Base-by-base conservation (phyloP, 2,797 vertebrate genomes). In the Glyptemys insculpta region DNA sequence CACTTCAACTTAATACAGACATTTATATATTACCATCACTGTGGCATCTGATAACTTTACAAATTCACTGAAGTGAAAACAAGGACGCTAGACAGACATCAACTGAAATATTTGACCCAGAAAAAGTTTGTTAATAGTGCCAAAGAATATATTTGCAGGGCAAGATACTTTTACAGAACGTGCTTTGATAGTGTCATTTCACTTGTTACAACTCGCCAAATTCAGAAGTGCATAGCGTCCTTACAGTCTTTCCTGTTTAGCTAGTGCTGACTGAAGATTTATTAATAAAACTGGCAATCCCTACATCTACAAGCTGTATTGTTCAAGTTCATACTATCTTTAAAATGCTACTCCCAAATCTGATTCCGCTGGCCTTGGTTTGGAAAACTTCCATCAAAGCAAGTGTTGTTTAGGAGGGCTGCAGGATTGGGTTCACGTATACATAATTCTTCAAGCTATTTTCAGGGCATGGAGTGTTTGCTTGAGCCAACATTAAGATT, bases 371-470 rank as follows among this genome's bases (percentile, higher is more conserved):
- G 16, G 2, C 3, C 56, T 53, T 8, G 23, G 56, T 72, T 23
- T 15, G 21, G 62, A 72, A 41, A 1, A 0, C 3, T 79, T 10
- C 49, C 31, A 53, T 16, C 9, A 72, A 54, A 85, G 68, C 29
- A n/a, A 83, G 44, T 11, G 8, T 1, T 23, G 0, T 0, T 4
- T 3, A 29, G 79, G 65, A 79, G 68, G 37, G 25, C 15, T 7
- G 62, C 72, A 81, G 53, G 44, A 18, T 29, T 50, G 5, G 1
- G 2, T 9, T 19, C 72, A 6, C 0, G 1, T 0, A 21, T 4
- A n/a, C 52, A 3, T 25, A 1, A 37, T 49, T 54, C 72, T 41
- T 31, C 72, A 4, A 3, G 79, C 1, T 0, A 56, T 52, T 29
- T 34, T 53, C 47, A 56, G 54, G 76, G 56, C 15, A 15, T 0